Evolutionary conservation across 2,797 vertebrate species (phyloP).

Genomic region (Mareca strepera): DNA sequence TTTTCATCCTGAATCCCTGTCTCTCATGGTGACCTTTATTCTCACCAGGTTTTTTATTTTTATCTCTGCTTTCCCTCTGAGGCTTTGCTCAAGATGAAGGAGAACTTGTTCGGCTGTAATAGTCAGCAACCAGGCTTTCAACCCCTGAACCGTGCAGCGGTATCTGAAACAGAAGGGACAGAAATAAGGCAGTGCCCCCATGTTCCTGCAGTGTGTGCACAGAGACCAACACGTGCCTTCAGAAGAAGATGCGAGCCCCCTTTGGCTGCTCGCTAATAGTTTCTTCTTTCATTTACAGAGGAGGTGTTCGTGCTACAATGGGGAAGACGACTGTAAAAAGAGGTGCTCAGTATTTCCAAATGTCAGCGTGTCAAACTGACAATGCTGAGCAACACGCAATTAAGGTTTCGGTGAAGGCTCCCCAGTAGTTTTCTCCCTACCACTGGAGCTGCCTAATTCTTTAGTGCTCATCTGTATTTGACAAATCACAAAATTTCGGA

Average conservation of each 20-base stretch:
- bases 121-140: neutral
- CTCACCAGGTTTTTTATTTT: constrained; percentile 11
- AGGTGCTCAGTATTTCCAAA: neutral
- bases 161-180: accelerated
- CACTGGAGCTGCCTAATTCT: neutral
- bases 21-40: neutral
- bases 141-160: accelerated
- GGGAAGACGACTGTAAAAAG: neutral
- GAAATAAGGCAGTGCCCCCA: neutral
- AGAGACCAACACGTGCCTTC: neutral
- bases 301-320: neutral
- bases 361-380: neutral
- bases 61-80: neutral
- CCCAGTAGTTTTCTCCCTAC: neutral
- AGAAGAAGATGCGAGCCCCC: neutral
- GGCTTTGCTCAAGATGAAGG: neutral
- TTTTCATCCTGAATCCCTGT: neutral
- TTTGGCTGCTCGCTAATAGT: neutral
- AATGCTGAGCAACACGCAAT: neutral
- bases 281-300: neutral
- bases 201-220: accelerated
- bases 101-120: neutral
- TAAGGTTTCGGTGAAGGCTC: neutral
- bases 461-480: neutral
- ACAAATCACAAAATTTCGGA: neutral